Percentiles rank a stretch among this genome's conserved stretches.
phyloP scores from a whole-genome alignment of 2,888 invertebrate species.

The Aphodius sticticus region DNA sequence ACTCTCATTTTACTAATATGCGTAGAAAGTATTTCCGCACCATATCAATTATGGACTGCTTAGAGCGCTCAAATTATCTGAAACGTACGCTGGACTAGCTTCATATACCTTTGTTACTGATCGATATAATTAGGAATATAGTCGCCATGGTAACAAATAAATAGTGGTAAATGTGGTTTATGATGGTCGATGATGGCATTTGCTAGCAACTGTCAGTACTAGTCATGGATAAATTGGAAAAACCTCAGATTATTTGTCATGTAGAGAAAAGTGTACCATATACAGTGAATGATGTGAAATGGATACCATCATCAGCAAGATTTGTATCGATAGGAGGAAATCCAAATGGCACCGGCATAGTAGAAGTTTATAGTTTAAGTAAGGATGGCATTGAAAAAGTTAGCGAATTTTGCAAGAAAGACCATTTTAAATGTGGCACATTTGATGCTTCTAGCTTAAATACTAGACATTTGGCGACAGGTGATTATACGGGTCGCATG shows the following conservation, averaged over 20 bases:
- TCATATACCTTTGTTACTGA: too few relatives aligned
- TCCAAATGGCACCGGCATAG: constrained; percentile 84
- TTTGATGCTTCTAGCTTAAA: constrained; percentile 88
- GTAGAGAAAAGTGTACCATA: constrained; percentile 83
- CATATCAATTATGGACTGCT: too few relatives aligned
- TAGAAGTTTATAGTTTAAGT: constrained; percentile 82
- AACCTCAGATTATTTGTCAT: constrained; percentile 91
- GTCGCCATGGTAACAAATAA: constrained; percentile 23
- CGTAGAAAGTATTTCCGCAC: too few relatives aligned
- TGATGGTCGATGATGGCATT: neutral
- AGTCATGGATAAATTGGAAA: constrained; percentile 69
- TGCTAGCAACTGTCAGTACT: constrained; percentile 7
- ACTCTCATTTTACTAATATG: too few relatives aligned
- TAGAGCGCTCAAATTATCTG: too few relatives aligned
- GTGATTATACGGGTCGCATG: constrained; percentile 86
- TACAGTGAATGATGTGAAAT: constrained; percentile 91
- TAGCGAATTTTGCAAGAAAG: constrained; percentile 80
- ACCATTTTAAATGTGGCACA: constrained; percentile 90
- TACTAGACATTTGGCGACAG: constrained; percentile 85
- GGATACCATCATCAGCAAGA: constrained; percentile 95
- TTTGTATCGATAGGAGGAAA: constrained; percentile 88
- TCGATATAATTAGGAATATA: neutral
- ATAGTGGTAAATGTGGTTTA: constrained; percentile 6
- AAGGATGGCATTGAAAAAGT: constrained; percentile 76
- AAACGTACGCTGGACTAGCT: too few relatives aligned